Evolutionary conservation across 2,888 invertebrate species (phyloP).

Genomic region (Parnassius glacialis): DNA sequence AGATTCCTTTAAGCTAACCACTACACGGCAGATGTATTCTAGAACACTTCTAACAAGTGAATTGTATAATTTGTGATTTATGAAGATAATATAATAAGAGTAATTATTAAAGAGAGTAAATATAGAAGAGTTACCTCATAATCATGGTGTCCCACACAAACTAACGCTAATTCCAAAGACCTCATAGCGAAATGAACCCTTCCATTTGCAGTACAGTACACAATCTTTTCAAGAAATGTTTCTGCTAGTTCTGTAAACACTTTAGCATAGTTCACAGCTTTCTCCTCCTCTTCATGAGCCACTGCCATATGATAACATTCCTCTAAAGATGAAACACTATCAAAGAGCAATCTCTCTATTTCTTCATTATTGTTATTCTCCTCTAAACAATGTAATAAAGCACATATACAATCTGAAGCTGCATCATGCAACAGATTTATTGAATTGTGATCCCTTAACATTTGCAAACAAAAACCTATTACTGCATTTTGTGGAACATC

Average conservation of each 20-base stretch:
- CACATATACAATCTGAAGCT: conserved; percentile 94
- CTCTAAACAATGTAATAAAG: conserved; percentile 90
- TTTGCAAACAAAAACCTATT: conserved; percentile 86
- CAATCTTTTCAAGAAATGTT: conserved; percentile 92
- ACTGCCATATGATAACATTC: conserved; percentile 94
- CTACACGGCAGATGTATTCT: no score
- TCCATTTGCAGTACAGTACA: conserved; percentile 82
- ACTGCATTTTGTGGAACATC: conserved; percentile 87
- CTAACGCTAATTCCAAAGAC: conserved; percentile 92
- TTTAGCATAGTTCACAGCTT: conserved; percentile 95
- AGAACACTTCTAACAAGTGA: no score
- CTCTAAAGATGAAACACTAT: conserved; percentile 89
- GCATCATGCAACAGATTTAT: conserved; percentile 89
- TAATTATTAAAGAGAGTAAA: background rate
- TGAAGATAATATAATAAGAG: background rate
- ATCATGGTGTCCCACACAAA: conserved; percentile 97
- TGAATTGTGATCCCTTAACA: conserved; percentile 82
- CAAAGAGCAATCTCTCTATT: conserved; percentile 90
- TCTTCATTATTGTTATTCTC: conserved; percentile 86
- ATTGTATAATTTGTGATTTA: background rate
- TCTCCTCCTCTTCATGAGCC: conserved; percentile 95
- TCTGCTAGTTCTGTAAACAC: conserved; percentile 97
- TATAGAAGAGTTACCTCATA: conserved; percentile 85
- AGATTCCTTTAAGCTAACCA: no score
- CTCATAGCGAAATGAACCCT: conserved; percentile 88